These are phyloP conservation scores for Panthera leo DNA, from an alignment of 2,113 vertebrate genomes.

Conservation along the genomic window DNA sequence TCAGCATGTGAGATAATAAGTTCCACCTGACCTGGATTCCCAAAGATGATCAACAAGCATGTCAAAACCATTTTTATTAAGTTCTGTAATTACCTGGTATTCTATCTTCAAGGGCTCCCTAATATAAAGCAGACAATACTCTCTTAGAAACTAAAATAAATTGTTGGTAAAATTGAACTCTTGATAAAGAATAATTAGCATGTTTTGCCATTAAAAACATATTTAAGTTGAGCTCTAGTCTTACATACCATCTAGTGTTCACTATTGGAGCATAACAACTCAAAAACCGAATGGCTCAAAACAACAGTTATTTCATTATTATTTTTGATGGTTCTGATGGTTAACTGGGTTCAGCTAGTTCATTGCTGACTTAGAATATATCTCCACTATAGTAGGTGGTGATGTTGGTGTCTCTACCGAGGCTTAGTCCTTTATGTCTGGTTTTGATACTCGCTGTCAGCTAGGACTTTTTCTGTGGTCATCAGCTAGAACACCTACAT, in stretches of 20 bases:
- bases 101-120: background rate
- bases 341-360: background rate
- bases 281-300: background rate
- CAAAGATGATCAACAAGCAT: background rate
- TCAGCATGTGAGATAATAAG: background rate
- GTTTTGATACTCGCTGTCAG: background rate
- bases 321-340: background rate
- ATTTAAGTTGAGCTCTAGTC: background rate
- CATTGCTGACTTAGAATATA: background rate
- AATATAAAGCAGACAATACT: background rate
- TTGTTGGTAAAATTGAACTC: background rate
- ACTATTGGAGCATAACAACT: background rate
- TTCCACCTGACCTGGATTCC: background rate
- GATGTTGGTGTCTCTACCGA: background rate
- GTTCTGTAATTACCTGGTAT: background rate
- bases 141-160: background rate
- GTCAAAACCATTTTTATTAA: background rate
- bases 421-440: background rate
- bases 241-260: background rate
- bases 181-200: background rate
- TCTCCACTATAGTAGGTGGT: background rate
- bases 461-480: rapidly evolving
- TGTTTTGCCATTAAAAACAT: background rate
- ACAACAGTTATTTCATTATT: background rate
- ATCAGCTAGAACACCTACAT: background rate